Evolutionary conservation across 2,113 vertebrate genomes (phyloP).

Genomic region (Isichthys henryi): DNA sequence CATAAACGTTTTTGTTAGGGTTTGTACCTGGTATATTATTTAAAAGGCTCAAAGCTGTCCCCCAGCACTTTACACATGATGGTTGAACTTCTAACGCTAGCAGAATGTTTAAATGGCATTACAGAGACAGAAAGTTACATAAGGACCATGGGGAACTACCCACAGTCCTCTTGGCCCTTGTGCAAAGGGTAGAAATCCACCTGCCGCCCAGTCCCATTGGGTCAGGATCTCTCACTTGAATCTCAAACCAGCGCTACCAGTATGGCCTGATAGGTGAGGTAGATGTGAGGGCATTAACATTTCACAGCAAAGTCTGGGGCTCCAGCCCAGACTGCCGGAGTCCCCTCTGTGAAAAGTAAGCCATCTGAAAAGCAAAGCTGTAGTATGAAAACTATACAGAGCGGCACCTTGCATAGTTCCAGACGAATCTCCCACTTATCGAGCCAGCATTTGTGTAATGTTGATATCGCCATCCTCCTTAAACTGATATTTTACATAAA

Average conservation of each 20-base stretch:
- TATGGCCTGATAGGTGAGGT: neutral
- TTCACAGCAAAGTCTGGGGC: neutral
- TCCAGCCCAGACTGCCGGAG: neutral
- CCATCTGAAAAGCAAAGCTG: neutral
- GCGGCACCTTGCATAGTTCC: neutral
- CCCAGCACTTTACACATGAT: neutral
- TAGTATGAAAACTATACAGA: neutral
- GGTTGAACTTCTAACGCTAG: neutral
- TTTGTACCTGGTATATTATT: neutral
- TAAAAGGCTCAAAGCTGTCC: neutral
- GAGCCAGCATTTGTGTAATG: neutral
- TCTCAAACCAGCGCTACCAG: neutral
- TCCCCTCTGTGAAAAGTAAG: neutral
- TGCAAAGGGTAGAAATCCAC: neutral
- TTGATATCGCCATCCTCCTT: neutral
- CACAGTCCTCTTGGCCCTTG: neutral
- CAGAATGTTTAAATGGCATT: neutral
- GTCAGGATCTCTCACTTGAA: neutral
- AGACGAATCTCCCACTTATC: neutral
- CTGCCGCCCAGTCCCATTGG: neutral
- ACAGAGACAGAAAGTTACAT: neutral
- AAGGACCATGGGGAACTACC: neutral
- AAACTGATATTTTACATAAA: neutral
- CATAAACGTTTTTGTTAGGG: neutral
- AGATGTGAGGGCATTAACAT: neutral